These are phyloP conservation scores for Xenus cinereus DNA, from an alignment of 2,113 vertebrate genomes.

Conservation along the genomic window DNA sequence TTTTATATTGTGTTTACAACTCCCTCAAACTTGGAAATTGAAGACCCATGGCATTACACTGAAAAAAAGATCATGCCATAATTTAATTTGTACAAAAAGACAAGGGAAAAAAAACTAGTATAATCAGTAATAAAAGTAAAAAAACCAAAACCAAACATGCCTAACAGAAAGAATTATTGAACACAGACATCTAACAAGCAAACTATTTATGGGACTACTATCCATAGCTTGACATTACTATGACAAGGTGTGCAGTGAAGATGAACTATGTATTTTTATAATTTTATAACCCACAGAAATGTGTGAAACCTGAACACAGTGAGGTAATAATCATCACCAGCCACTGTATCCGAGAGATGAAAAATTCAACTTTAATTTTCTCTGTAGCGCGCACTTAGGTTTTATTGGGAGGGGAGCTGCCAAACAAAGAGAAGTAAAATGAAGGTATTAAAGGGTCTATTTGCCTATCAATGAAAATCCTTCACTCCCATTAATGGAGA, in stretches of 20 bases:
- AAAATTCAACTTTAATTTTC: constrained; percentile 51
- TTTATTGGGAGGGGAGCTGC: constrained; percentile 18
- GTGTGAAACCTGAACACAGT: constrained; percentile 5
- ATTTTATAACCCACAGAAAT: constrained; percentile 38
- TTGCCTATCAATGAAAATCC: constrained; percentile 40
- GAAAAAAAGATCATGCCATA: background rate
- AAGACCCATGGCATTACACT: background rate
- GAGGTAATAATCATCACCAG: constrained; percentile 46
- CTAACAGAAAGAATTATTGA: background rate
- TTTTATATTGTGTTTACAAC: background rate
- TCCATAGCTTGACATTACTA: background rate
- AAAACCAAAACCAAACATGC: background rate
- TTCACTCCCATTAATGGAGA: constrained; percentile 39
- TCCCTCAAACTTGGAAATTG: background rate
- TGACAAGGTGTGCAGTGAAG: background rate
- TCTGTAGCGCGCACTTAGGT: background rate
- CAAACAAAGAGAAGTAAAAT: constrained; percentile 53
- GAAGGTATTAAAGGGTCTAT: constrained; percentile 2
- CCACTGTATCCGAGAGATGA: constrained; percentile 43
- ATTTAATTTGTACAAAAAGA: background rate
- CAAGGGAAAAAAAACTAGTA: background rate
- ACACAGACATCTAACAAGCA: background rate
- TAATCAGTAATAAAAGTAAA: background rate
- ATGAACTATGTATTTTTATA: background rate
- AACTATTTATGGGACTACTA: background rate